A percentile compares a stretch with the other conserved stretches of the same genome.
Evolutionary conservation across 2,888 invertebrate species (phyloP).

Genomic region (Merodon equestris): DNA sequence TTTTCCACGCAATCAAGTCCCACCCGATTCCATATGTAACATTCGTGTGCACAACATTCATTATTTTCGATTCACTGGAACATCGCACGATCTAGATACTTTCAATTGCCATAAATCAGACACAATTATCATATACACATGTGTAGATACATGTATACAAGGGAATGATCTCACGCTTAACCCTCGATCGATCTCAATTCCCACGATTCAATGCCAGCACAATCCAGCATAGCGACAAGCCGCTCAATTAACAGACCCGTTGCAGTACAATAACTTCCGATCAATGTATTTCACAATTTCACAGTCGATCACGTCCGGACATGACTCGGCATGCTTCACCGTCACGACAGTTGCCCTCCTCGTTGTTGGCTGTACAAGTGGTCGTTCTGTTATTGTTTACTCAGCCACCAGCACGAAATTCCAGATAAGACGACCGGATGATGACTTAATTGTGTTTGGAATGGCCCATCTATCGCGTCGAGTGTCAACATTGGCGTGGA

Average conservation of each 20-base stretch:
- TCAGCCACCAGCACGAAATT: neutral
- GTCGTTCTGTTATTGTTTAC: conserved; percentile 8
- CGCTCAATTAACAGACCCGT: conserved; percentile 20
- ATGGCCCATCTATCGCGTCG: conserved; percentile 22
- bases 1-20: too few relatives aligned
- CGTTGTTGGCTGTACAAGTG: neutral
- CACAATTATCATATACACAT: neutral
- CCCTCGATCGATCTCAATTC: conserved; percentile 38
- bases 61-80: conserved; percentile 16
- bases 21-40: too few relatives aligned
- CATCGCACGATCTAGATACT: neutral
- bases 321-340: conserved; percentile 51
- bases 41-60: too few relatives aligned
- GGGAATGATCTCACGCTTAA: conserved; percentile 4
- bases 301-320: conserved; percentile 49
- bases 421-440: conserved; percentile 21
- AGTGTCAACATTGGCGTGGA: conserved; percentile 46
- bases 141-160: too few relatives aligned
- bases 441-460: conserved; percentile 16
- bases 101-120: conserved; percentile 17
- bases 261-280: conserved; percentile 49
- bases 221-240: conserved; percentile 5
- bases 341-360: neutral
- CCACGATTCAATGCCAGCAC: conserved; percentile 47
- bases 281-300: conserved; percentile 50